phyloP scores from a whole-genome alignment of 2,797 vertebrate genomes.

The Girardinus metallicus region DNA sequence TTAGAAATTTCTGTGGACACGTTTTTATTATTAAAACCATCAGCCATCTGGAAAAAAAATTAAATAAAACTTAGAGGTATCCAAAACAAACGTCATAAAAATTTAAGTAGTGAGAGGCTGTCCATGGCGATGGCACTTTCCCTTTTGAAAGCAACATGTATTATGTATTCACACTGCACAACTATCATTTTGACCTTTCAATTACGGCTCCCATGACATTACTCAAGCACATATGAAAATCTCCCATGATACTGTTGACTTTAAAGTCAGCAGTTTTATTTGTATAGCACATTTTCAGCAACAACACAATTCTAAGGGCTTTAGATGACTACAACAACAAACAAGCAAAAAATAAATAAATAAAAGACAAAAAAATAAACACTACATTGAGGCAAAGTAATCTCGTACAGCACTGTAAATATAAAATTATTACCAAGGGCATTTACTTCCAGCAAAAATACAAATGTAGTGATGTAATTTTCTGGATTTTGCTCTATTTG shows the following conservation, averaged over 20 bases:
- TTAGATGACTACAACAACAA: neutral
- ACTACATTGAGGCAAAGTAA: neutral
- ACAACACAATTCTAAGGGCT: neutral
- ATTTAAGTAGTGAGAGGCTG: constrained; percentile 35
- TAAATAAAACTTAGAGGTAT: neutral
- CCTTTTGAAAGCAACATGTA: constrained; percentile 31
- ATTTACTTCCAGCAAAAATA: constrained; percentile 12
- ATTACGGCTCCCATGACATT: constrained; percentile 24
- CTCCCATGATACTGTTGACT: constrained; percentile 7
- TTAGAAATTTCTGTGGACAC: constrained; percentile 40
- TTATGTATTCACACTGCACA: constrained; percentile 41
- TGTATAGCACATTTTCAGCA: neutral
- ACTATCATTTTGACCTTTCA: constrained; percentile 47
- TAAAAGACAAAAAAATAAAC: neutral
- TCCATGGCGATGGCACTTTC: constrained; percentile 39
- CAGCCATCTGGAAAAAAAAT: constrained; percentile 21
- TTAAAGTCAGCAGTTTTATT: constrained; percentile 10
- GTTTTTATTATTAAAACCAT: neutral
- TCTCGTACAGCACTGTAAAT: neutral
- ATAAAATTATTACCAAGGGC: neutral
- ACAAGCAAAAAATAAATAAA: neutral
- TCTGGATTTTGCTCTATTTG: neutral
- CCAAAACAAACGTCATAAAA: constrained; percentile 21
- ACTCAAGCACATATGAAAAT: constrained; percentile 22
- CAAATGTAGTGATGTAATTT: neutral